Conservation (phyloP, 35 echinoderm and acorn worm genomes). For the Holothuria glaberrima region DNA sequence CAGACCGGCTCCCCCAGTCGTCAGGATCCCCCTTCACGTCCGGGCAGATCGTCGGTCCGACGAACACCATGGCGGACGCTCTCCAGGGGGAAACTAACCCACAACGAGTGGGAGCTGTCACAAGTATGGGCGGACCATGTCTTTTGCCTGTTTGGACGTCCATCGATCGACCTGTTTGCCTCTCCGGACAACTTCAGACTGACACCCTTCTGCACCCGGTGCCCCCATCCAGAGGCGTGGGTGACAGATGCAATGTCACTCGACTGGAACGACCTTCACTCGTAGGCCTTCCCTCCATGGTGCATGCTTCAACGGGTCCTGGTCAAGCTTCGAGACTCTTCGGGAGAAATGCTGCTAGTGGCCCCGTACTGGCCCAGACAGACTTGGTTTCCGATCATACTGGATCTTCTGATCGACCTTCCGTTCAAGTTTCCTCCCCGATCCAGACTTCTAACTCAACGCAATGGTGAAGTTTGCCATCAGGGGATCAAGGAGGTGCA, state of each 20-base stretch:
- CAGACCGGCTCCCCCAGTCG: not conserved
- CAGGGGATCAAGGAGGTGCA: not conserved
- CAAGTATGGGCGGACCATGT: not conserved
- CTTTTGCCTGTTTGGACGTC: not conserved
- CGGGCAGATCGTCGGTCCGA: not conserved
- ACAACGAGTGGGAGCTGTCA: not conserved
- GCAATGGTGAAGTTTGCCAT: not conserved
- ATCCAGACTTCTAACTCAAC: not conserved
- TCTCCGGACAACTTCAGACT: no score
- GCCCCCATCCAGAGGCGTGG: not conserved
- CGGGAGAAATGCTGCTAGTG: not conserved
- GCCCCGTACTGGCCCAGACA: not conserved
- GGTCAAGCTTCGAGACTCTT: not conserved
- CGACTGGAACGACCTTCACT: not conserved
- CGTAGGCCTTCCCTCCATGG: not conserved
- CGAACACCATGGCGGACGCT: not conserved
- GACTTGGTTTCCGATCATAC: not conserved
- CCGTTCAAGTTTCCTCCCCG: not conserved
- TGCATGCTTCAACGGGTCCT: not conserved
- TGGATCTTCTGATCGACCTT: not conserved
- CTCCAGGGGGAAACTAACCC: not conserved
- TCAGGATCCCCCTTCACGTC: not conserved
- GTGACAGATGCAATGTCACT: not conserved
- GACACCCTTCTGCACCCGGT: not conserved
- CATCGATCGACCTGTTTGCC: slow-evolving; percentile 9